Evolutionary conservation across 2,797 vertebrate genomes (phyloP).

Genomic region (Buceros bicornis): DNA sequence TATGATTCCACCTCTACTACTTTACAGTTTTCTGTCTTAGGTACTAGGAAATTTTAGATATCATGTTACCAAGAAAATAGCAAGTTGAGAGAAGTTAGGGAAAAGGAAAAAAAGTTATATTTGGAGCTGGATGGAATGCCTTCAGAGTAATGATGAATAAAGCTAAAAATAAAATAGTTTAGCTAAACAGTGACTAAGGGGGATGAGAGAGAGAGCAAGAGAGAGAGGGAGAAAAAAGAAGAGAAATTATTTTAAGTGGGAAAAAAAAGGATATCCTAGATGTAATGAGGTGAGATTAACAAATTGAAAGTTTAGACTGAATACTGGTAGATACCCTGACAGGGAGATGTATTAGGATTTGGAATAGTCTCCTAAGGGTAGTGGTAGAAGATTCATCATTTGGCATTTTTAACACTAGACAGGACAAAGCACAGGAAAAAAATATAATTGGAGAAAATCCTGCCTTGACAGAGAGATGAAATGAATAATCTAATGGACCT

Average conservation of each 20-base stretch:
- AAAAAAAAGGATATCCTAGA: not conserved
- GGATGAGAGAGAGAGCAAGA: not conserved
- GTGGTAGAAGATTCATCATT: not conserved
- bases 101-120: not conserved
- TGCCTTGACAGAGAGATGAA: conserved; percentile 39
- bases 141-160: not conserved
- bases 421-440: conserved; percentile 14
- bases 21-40: not conserved
- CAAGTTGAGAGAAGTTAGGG: not conserved
- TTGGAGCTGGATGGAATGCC: not conserved
- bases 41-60: not conserved
- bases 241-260: not conserved
- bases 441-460: conserved; percentile 20
- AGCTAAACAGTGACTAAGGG: not conserved
- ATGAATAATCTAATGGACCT: conserved; percentile 48
- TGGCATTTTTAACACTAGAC: conserved; percentile 7
- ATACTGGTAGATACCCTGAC: not conserved
- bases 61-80: not conserved
- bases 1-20: not conserved
- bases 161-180: not conserved
- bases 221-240: not conserved
- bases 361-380: conserved; percentile 19
- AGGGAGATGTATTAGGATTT: conserved; percentile 24
- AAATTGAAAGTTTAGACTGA: conserved; percentile 28
- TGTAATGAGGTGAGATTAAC: conserved; percentile 18